Base-by-base conservation (phyloP, 2,113 vertebrate species). In the Ictalurus furcatus region DNA sequence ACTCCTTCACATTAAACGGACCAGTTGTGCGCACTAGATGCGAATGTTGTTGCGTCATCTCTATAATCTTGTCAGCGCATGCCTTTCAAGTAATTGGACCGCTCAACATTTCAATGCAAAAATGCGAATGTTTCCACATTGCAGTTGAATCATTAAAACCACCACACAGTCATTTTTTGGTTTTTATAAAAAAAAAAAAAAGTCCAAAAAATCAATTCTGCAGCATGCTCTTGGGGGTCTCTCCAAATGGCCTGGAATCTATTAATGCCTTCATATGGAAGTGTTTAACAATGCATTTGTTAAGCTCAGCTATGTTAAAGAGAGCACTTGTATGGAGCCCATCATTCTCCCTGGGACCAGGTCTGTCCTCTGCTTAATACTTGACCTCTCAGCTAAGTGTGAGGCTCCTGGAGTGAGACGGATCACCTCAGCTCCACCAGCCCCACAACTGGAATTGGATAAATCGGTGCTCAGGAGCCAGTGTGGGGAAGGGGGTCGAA, bases 261-360 rank as follows among this genome's bases (percentile, higher is more conserved):
- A 87, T 91, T 91, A 92, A 92, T 80, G 65, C 90, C 90, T 91
- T 95, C 91, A 94, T 94, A 92, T 95, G 94, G 92, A 94, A 94
- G 91, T 93, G 91, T 93, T 95, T 94, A 96, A 93, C 93, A 92
- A 91, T 93, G 93, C 91, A 92, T 93, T 95, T 88, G 90, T 94
- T 93, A 90, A 91, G 87, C 67, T 85, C 84, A 88, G 87, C 88
- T 89, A 89, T 90, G 88, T 91, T 92, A 92, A 92, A 90, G 59
- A 81, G 90, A 88, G 86, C 86, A 87, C 88, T 93, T 92, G 89
- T 88, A 58, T 89, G 84, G 90, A 85, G 84, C 87, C 90, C 52
- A 76, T 76, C 87, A 79, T 63, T 84, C 88, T 90, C 78, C 85
- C 44, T 71, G 85, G 93, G 93, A 93, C 87, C 37, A 81, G 89